A percentile compares a stretch with the other conserved stretches of the same genome.
Conservation (phyloP, 2,113 vertebrate genomes). For the Nothoprocta pentlandii region DNA sequence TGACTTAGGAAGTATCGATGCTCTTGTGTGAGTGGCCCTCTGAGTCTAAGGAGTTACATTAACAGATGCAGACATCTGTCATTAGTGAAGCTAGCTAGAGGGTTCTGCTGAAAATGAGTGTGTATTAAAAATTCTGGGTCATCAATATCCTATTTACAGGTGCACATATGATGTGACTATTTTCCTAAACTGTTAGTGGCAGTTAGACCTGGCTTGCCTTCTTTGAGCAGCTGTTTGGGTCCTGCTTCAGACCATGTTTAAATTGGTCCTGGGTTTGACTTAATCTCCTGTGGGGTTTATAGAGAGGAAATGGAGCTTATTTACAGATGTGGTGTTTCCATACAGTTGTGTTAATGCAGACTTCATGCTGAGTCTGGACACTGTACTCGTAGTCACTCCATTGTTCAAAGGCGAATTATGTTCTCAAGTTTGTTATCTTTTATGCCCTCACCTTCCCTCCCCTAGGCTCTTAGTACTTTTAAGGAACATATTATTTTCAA, state of each 20-base stretch:
- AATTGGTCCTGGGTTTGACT: background rate
- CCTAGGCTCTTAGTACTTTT: background rate
- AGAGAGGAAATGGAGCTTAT: background rate
- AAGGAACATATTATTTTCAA: background rate
- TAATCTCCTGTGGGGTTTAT: background rate
- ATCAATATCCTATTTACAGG: background rate
- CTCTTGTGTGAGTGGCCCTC: background rate
- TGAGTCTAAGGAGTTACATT: background rate
- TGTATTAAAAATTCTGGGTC: background rate
- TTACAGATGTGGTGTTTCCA: background rate
- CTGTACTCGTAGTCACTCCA: background rate
- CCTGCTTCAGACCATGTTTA: background rate
- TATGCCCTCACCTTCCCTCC: rapidly evolving
- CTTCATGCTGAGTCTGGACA: background rate
- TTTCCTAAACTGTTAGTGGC: background rate
- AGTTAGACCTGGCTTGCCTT: background rate
- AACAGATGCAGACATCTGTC: background rate
- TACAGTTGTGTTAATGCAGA: background rate
- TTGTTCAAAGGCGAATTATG: background rate
- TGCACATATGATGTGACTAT: background rate
- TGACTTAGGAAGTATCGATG: background rate
- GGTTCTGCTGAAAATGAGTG: background rate
- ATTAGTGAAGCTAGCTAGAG: background rate
- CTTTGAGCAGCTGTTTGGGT: background rate
- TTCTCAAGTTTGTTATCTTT: background rate